Evolutionary conservation across 2,888 invertebrate species (phyloP).

Genomic region (Drosophila heteroneura): DNA sequence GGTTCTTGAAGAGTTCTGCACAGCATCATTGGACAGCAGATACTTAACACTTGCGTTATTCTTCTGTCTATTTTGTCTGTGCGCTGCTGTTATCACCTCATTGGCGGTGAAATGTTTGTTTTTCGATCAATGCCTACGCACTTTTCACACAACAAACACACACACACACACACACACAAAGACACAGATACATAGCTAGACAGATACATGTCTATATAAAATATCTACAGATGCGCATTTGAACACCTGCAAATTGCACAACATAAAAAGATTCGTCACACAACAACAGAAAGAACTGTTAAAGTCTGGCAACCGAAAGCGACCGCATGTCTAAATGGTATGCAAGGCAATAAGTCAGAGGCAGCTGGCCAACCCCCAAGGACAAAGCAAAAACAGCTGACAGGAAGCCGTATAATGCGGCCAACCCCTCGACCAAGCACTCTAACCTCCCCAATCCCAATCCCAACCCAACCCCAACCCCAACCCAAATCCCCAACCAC

Average conservation of each 20-base stretch:
- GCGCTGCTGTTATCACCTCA: slow-evolving; percentile 64
- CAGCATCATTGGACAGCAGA: slow-evolving; percentile 53
- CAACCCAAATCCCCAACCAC: slow-evolving; percentile 11
- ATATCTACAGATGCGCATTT: slow-evolving; percentile 64
- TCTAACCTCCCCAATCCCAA: slow-evolving; percentile 32
- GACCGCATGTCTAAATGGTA: slow-evolving; percentile 64
- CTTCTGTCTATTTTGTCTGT: slow-evolving; percentile 13
- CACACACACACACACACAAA: slow-evolving; percentile 13
- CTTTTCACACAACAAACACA: slow-evolving; percentile 65
- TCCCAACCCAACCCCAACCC: slow-evolving; percentile 33
- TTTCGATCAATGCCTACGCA: slow-evolving; percentile 66
- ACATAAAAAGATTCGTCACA: slow-evolving; percentile 69
- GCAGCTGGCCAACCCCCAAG: slow-evolving; percentile 46
- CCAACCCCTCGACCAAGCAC: slow-evolving; percentile 36
- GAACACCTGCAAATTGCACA: slow-evolving; percentile 79
- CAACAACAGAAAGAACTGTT: neutral
- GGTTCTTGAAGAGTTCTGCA: slow-evolving; percentile 53
- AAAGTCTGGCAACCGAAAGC: slow-evolving; percentile 12
- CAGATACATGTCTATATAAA: slow-evolving; percentile 1
- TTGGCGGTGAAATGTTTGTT: slow-evolving; percentile 72
- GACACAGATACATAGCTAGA: neutral
- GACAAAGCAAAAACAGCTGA: slow-evolving; percentile 58
- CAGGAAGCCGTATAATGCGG: slow-evolving; percentile 48
- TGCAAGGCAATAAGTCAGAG: slow-evolving; percentile 69
- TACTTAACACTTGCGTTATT: slow-evolving; percentile 44